These are phyloP conservation scores for Tipula confusa DNA, from an alignment of 2,888 invertebrate species.

Conservation along the genomic window DNA sequence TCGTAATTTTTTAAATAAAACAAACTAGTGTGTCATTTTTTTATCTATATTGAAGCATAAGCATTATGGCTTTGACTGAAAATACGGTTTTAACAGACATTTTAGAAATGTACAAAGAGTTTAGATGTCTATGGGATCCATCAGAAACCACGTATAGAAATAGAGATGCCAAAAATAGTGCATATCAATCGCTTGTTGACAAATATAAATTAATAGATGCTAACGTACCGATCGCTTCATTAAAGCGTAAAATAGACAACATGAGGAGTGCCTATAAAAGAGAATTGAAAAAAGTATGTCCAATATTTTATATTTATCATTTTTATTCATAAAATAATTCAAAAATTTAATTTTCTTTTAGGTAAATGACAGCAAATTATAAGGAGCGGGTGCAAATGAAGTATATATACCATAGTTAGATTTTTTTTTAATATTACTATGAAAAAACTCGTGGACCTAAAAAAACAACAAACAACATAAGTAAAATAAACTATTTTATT, in stretches of 20 bases:
- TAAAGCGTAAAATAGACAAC: not conserved
- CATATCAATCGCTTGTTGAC: not conserved
- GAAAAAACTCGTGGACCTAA: too few species aligned
- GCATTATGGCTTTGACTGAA: not conserved
- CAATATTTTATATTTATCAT: not conserved
- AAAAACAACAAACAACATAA: too few species aligned
- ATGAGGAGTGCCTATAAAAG: not conserved
- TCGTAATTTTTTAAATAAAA: too few species aligned
- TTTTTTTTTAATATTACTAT: too few species aligned
- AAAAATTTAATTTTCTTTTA: not conserved
- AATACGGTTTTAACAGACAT: not conserved
- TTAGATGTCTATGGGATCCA: not conserved
- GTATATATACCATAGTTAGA: not conserved
- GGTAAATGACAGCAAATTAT: not conserved
- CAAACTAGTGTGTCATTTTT: too few species aligned
- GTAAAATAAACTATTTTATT: too few species aligned
- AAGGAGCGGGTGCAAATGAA: not conserved
- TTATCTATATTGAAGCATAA: too few species aligned
- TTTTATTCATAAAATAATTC: not conserved
- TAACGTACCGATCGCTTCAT: not conserved
- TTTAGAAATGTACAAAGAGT: not conserved
- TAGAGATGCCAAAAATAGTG: not conserved
- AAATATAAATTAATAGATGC: not conserved
- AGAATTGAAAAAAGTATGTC: not conserved
- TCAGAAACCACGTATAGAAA: not conserved